A percentile compares a stretch with the other conserved stretches of the same genome.
Conservation (phyloP, 2,113 vertebrate species). For the Telmatochromis brachygnathus region DNA sequence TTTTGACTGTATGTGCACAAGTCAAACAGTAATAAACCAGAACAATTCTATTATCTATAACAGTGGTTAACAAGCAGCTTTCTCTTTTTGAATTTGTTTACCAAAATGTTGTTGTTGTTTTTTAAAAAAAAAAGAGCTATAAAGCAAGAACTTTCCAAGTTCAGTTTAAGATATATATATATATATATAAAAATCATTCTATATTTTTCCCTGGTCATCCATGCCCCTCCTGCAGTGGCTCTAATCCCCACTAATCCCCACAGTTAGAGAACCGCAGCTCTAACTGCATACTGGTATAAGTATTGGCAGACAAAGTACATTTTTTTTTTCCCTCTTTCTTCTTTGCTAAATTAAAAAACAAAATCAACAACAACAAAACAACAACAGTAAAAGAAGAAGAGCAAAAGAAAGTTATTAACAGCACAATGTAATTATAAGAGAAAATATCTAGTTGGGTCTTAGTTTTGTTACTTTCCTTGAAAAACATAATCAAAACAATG, state of each 20-base stretch:
- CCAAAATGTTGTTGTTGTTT: accelerated
- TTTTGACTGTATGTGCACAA: not conserved
- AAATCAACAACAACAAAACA: not conserved
- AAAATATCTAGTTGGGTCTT: not conserved
- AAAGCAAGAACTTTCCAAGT: not conserved
- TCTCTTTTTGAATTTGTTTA: not conserved
- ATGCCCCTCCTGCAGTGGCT: not conserved
- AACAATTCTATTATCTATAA: not conserved
- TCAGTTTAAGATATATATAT: not conserved
- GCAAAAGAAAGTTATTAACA: not conserved
- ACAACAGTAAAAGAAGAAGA: not conserved
- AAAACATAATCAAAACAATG: not conserved
- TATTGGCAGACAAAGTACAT: not conserved
- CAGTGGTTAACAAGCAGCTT: not conserved
- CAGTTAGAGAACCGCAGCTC: not conserved
- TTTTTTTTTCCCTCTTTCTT: not conserved
- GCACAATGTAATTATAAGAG: not conserved
- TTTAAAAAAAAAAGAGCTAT: not conserved
- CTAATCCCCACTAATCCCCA: not conserved
- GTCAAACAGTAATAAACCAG: not conserved
- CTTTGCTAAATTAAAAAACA: not conserved
- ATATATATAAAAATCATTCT: not conserved
- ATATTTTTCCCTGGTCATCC: not conserved
- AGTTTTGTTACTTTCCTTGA: not conserved
- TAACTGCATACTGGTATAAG: not conserved